A percentile compares a stretch with the other conserved stretches of the same genome.
Conservation (phyloP, 2,113 vertebrate species). For the Pycnonotus jocosus region DNA sequence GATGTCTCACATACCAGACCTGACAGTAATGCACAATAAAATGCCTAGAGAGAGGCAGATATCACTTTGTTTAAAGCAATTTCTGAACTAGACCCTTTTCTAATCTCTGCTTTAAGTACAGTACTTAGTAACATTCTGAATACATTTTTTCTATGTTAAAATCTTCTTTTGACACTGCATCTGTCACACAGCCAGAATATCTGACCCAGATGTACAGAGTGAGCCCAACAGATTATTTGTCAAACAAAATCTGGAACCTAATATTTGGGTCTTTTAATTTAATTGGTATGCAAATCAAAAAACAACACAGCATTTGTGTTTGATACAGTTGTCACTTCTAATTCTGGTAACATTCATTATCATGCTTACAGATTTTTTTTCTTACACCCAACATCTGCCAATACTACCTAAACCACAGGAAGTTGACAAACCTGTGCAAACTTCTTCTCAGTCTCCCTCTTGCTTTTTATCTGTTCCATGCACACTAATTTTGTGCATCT, state of each 20-base stretch:
- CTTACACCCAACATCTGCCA: conserved; percentile 86
- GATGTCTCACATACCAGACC: background rate
- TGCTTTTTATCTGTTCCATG: conserved; percentile 83
- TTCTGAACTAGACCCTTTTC: conserved; percentile 25
- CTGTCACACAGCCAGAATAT: conserved; percentile 80
- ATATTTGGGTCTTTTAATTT: conserved; percentile 77
- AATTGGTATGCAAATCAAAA: conserved; percentile 80
- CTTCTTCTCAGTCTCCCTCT: conserved; percentile 84
- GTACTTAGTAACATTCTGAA: conserved; percentile 79
- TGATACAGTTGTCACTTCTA: conserved; percentile 84
- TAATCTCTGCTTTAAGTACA: conserved; percentile 55
- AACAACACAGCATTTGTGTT: conserved; percentile 80
- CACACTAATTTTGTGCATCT: conserved; percentile 91
- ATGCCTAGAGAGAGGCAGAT: conserved; percentile 2
- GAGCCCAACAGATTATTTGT: conserved; percentile 91
- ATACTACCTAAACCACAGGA: conserved; percentile 86
- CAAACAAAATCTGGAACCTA: conserved; percentile 84
- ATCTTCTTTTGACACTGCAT: conserved; percentile 60
- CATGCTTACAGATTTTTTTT: conserved; percentile 79
- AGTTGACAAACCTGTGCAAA: conserved; percentile 89
- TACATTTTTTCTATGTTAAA: conserved; percentile 48
- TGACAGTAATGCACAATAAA: conserved; percentile 43
- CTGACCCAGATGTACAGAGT: conserved; percentile 84
- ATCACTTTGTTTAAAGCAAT: background rate
- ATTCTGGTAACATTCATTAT: conserved; percentile 87